These are phyloP conservation scores for Misgurnus mizolepis DNA, from an alignment of 2,113 vertebrate genomes.

Conservation along the genomic window DNA sequence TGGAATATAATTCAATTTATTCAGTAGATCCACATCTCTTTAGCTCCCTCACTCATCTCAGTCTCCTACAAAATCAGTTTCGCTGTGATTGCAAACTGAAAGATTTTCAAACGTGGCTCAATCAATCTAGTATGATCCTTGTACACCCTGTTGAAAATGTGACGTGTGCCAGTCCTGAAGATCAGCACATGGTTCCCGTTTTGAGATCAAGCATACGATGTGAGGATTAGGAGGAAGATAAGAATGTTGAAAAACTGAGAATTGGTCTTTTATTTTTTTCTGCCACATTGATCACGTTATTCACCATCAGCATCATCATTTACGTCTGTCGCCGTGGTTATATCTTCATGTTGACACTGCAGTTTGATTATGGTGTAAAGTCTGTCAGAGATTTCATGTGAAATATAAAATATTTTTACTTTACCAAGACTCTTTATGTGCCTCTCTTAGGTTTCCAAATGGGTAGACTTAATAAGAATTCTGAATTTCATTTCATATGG, in stretches of 20 bases:
- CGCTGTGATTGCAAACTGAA: conserved; percentile 81
- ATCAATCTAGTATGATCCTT: conserved; percentile 72
- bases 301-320: conserved; percentile 55
- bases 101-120: conserved; percentile 78
- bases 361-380: background rate
- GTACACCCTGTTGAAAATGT: conserved; percentile 56
- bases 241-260: conserved; percentile 58
- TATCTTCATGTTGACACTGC: conserved; percentile 67
- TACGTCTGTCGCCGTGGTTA: conserved; percentile 70
- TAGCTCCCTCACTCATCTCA: conserved; percentile 66
- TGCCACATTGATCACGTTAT: conserved; percentile 35
- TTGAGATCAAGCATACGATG: conserved; percentile 60
- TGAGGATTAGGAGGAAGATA: conserved; percentile 67
- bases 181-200: conserved; percentile 60
- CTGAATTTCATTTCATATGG: too few species aligned
- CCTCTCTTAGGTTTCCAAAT: too few species aligned
- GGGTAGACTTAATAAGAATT: too few species aligned
- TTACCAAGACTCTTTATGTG: too few species aligned
- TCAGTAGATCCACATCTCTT: conserved; percentile 78
- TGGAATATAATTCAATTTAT: conserved; percentile 81
- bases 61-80: conserved; percentile 77
- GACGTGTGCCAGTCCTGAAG: conserved; percentile 75
- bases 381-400: too few species aligned
- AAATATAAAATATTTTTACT: too few species aligned
- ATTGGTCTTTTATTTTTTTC: conserved; percentile 73